Conservation (phyloP, 2,888 invertebrate genomes). For the Mythimna ferrago region DNA sequence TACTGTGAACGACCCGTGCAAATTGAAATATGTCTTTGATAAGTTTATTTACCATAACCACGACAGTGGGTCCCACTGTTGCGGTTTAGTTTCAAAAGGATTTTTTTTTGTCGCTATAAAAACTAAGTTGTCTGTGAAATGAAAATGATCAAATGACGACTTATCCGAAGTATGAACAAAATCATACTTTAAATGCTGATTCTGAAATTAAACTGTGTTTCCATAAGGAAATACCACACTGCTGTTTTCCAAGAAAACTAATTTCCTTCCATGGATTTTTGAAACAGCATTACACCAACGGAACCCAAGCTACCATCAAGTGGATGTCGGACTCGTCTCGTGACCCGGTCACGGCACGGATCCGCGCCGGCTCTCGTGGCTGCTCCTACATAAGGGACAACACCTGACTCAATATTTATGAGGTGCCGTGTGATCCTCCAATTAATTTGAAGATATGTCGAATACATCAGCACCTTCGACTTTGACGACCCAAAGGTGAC, state of each 20-base stretch:
- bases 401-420: slow-evolving; percentile 63
- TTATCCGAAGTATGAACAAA: too few relatives aligned
- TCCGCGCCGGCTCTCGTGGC: slow-evolving; percentile 62
- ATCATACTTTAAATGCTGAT: too few relatives aligned
- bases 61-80: not conserved
- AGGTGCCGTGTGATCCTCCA: slow-evolving; percentile 58
- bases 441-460: slow-evolving; percentile 60
- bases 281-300: slow-evolving; percentile 6
- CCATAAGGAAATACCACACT: too few relatives aligned
- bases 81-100: not conserved
- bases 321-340: slow-evolving; percentile 73
- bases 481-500: slow-evolving; percentile 22
- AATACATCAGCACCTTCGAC: slow-evolving; percentile 29
- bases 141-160: not conserved
- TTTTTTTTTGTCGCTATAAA: not conserved
- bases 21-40: too few relatives aligned
- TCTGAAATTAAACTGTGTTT: too few relatives aligned
- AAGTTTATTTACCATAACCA: too few relatives aligned
- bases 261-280: too few relatives aligned
- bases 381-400: slow-evolving; percentile 63
- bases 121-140: not conserved
- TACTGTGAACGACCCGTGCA: too few relatives aligned
- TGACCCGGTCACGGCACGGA: slow-evolving; percentile 87
- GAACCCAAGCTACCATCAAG: slow-evolving; percentile 56
- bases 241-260: not conserved